Base-by-base conservation (phyloP, 2,797 vertebrate species). In the Choloepus didactylus region DNA sequence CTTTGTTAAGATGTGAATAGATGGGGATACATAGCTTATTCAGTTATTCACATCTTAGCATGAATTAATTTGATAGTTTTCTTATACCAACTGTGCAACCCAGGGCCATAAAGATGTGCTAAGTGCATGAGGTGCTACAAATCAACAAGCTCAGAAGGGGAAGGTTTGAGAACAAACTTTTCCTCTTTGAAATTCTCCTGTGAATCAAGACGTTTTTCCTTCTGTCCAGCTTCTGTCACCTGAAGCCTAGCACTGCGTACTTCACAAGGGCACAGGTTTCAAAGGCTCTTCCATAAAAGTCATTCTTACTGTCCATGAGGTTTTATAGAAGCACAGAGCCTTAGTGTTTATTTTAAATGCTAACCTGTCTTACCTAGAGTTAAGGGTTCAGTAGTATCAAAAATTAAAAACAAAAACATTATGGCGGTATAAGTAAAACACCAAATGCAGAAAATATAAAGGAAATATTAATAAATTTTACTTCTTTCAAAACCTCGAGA, bases 31-130 rank as follows among this genome's bases (percentile, higher is more conserved):
- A 14, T 3, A 35, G 51, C 5, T 90, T 75, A 21, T 18, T 81
- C 46, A 84, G 44, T 69, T 77, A 83, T 41, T 96, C 73, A 76
- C 66, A 95, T 18, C 25, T 88, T 59, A 92, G 59, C 44, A 87
- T 70, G 31, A 89, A 95, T 89, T 79, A 41, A 21, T 60, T 67
- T 59, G 21, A 35, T 19, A 62, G 51, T 8, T 91, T 86, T 77
- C 94, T 84, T 41, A 51, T 31, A 56, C 38, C 66, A 80, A 8
- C n/a, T 62, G 79, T 92, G 6, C 14, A 84, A 84, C 19, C 56
- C 19, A 31, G 56, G 3, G 1, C 27, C 75, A 38, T 27, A 49
- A 0, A 75, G 35, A 35, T 29, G 18, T 64, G 70, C 76, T 73
- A 82, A 90, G 64, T 46, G 8, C 16, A 8, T 5, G 6, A 89